A percentile compares a stretch with the other conserved stretches of the same genome.
phyloP scores from a whole-genome alignment of 2,888 invertebrate genomes.

The Antheraea yamamai region DNA sequence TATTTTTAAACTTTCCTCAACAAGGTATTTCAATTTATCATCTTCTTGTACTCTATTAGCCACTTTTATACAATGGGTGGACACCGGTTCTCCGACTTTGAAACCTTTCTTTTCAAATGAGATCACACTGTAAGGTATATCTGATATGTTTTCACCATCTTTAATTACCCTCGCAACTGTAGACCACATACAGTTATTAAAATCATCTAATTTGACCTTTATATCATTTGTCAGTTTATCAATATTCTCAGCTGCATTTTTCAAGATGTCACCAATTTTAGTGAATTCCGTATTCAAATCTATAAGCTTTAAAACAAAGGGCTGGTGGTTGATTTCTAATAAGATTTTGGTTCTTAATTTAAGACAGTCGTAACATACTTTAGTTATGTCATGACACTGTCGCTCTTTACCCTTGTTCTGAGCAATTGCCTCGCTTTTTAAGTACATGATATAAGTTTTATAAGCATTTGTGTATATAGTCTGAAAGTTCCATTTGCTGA shows the following conservation, averaged over 20 bases:
- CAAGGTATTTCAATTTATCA: constrained; percentile 63
- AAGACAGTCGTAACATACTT: constrained; percentile 80
- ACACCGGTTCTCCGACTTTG: constrained; percentile 71
- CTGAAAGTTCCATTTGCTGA: constrained; percentile 66
- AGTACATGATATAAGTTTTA: constrained; percentile 67
- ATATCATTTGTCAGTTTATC: constrained; percentile 59
- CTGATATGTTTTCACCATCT: constrained; percentile 60
- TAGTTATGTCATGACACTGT: constrained; percentile 78
- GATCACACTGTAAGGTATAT: constrained; percentile 72
- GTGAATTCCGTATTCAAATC: constrained; percentile 70
- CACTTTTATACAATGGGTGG: constrained; percentile 58
- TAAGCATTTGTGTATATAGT: constrained; percentile 68
- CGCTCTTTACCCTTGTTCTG: constrained; percentile 66
- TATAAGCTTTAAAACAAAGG: constrained; percentile 68
- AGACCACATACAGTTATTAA: constrained; percentile 68
- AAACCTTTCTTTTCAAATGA: constrained; percentile 75
- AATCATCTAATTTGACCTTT: constrained; percentile 54
- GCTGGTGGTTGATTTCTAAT: constrained; percentile 65
- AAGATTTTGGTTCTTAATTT: constrained; percentile 78
- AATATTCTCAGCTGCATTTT: constrained; percentile 62
- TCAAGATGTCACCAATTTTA: constrained; percentile 68
- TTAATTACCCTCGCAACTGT: constrained; percentile 65
- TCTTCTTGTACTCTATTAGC: constrained; percentile 50
- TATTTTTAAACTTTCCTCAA: constrained; percentile 70
- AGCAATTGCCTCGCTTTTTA: constrained; percentile 61